A percentile compares a stretch with the other conserved stretches of the same genome.
phyloP scores from a whole-genome alignment of 2,113 vertebrate genomes.

The Neolamprologus falcicula region DNA sequence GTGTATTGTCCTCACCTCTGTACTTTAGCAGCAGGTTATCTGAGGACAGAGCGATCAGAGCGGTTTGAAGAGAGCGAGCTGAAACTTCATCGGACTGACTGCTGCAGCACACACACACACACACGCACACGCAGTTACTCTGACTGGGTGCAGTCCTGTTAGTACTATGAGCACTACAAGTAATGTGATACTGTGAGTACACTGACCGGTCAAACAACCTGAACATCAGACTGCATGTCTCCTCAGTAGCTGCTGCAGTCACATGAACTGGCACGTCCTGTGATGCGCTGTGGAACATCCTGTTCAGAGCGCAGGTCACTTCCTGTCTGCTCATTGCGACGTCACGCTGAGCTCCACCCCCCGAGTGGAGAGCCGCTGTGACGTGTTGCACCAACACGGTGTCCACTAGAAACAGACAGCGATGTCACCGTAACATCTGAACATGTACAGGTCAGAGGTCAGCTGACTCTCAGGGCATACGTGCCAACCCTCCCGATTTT shows the following conservation, averaged over 20 bases:
- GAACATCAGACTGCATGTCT: constrained; percentile 63
- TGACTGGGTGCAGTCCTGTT: not conserved
- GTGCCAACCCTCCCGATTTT: not conserved
- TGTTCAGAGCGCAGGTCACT: constrained; percentile 56
- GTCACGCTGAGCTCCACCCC: constrained; percentile 2
- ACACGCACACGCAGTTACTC: not conserved
- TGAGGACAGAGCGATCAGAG: constrained; percentile 73
- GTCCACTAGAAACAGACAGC: constrained; percentile 62
- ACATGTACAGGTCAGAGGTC: not conserved
- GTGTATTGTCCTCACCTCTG: constrained; percentile 58
- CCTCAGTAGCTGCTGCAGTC: constrained; percentile 44
- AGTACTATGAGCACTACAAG: not conserved
- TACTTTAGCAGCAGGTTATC: constrained; percentile 75
- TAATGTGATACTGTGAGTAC: not conserved
- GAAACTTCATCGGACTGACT: constrained; percentile 52
- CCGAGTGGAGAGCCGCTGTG: constrained; percentile 26
- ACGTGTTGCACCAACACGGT: constrained; percentile 61
- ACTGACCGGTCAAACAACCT: constrained; percentile 74
- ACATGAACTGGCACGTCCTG: constrained; percentile 54
- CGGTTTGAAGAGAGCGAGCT: constrained; percentile 55
- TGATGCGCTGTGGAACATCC: constrained; percentile 65
- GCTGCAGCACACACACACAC: constrained; percentile 34
- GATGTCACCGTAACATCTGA: not conserved
- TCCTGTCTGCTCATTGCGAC: constrained; percentile 38
- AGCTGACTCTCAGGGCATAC: not conserved